Evolutionary conservation across 2,113 vertebrate genomes (phyloP), one percentile per base, ranked within the genome.

Genomic region (Peromyscus leucopus): DNA sequence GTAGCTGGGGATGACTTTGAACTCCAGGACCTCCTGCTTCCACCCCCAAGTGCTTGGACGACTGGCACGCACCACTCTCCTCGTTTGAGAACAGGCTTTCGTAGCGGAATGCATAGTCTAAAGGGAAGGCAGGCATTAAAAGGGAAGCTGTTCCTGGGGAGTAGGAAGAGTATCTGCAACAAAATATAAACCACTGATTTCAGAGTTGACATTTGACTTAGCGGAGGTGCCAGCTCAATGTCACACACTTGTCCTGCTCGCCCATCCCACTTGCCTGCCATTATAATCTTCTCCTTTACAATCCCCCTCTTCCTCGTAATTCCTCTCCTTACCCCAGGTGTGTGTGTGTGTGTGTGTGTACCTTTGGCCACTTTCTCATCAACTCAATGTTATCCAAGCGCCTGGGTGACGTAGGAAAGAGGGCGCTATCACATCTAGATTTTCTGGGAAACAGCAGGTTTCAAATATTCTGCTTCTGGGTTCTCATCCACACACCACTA

Each of bases 381-480:
- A 57, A 19, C 26, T 72, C 61, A 71, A 7, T 78, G 90, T 48
- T 65, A 57, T 21, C 51, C 57, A 78, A 59, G 17, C 12, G 83
- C 71, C 63, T 46, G 55, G 39, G 65, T 76, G 46, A 92, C 85
- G 28, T 79, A n/a, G 83, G 24, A 89, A 48, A 79, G 16, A 91
- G 48, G 33, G 7, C 57, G 21, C 57, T 89, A 48, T n/a, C 78
- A 75, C n/a, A 57, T 28, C 51, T 89, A 67, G 55, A 33, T n/a
- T 95, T 93, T 59, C 82, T 94, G 33, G 42, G 55, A 90, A 16
- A 94, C 33, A 33, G 57, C 31, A 80, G 78, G 78, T 74, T 67
- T 87, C 89, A 95, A 89, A 96, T 71, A 75, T 24, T 93, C 33
- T 87, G 80, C 82, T 95, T 87, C 39, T 67, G 65, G 24, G 31